phyloP scores from a whole-genome alignment of 2,888 invertebrate species.

The Archaeoteleia sp. region DNA sequence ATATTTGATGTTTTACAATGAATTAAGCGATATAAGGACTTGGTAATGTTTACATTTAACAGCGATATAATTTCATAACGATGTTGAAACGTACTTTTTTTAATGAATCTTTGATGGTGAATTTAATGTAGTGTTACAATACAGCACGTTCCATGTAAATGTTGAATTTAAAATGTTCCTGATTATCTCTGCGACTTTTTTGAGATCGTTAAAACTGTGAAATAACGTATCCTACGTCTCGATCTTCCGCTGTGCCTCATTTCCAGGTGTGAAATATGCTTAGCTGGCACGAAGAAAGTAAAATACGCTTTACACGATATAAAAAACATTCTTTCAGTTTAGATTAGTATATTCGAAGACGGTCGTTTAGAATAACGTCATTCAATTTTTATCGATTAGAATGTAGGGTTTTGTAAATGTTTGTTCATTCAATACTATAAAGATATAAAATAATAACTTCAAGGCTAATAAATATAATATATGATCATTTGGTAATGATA shows the following conservation, averaged over 20 bases:
- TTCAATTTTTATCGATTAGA: too few species aligned
- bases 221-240: not conserved
- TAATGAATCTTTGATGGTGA: not conserved
- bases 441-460: too few species aligned
- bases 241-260: conserved; percentile 4
- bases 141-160: not conserved
- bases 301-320: not conserved
- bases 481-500: too few species aligned
- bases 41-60: too few species aligned
- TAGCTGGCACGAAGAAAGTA: not conserved
- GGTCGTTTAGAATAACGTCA: too few species aligned
- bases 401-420: too few species aligned
- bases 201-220: conserved; percentile 3
- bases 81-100: too few species aligned
- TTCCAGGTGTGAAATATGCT: conserved; percentile 13
- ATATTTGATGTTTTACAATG: too few species aligned
- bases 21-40: not conserved
- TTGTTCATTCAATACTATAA: too few species aligned
- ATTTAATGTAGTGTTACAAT: not conserved
- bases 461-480: too few species aligned
- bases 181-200: not conserved
- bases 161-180: conserved; percentile 2
- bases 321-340: not conserved
- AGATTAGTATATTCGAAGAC: too few species aligned
- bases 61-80: too few species aligned